Evolutionary conservation across 2,888 invertebrate genomes (phyloP).

Genomic region (Netelia melanura): DNA sequence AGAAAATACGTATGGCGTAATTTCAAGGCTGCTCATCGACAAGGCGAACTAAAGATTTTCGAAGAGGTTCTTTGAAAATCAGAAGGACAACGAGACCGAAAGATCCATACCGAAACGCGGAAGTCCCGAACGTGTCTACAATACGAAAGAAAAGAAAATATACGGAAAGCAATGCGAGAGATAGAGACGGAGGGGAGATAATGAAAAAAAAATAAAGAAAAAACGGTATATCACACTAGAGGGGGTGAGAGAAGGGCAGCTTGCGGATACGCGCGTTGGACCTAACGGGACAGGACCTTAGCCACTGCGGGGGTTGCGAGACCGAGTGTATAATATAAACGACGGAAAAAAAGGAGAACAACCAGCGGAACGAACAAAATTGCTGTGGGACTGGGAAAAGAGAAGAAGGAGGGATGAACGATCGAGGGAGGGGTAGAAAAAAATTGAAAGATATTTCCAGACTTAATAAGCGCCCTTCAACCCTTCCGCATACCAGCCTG

Average conservation of each 20-base stretch:
- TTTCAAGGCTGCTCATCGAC: constrained; percentile 2
- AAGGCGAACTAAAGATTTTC: constrained; percentile 35
- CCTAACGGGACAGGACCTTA: constrained; percentile 64
- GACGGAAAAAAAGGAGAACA: constrained; percentile 27
- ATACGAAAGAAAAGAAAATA: constrained; percentile 12
- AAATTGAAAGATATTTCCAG: constrained; percentile 38
- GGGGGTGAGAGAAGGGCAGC: constrained; percentile 51
- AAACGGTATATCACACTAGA: constrained; percentile 5
- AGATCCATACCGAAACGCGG: constrained; percentile 55
- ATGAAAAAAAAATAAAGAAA: constrained; percentile 22
- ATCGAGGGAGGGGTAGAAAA: constrained; percentile 26
- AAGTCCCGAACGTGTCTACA: constrained; percentile 41
- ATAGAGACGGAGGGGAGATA: constrained; percentile 30
- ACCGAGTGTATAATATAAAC: constrained; percentile 16
- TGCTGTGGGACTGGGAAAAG: constrained; percentile 44
- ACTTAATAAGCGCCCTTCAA: constrained; percentile 60
- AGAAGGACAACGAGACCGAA: constrained; percentile 42
- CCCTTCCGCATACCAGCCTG: constrained; percentile 71
- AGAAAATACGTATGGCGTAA: constrained; percentile 15
- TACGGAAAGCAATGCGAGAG: constrained; percentile 30
- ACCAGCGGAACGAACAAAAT: constrained; percentile 37
- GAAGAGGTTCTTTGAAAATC: constrained; percentile 46
- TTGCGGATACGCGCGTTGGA: constrained; percentile 59
- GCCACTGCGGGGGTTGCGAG: constrained; percentile 56
- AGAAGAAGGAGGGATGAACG: constrained; percentile 27